These are phyloP conservation scores for Sphaerophoria taeniata DNA, from an alignment of 2,888 invertebrate species.

Conservation along the genomic window DNA sequence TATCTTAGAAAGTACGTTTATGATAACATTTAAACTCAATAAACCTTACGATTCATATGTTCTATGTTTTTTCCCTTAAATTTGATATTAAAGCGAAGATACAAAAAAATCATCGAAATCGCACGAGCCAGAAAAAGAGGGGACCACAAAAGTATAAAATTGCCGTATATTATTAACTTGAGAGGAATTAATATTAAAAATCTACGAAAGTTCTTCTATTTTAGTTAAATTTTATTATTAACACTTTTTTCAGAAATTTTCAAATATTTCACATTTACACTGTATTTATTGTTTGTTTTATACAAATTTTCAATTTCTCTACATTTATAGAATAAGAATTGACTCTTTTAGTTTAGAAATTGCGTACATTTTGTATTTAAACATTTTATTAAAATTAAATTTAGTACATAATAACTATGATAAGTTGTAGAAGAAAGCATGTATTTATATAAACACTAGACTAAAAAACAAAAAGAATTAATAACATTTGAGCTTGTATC, in stretches of 20 bases:
- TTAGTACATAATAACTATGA: slow-evolving; percentile 57
- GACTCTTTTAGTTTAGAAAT: slow-evolving; percentile 83
- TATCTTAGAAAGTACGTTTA: too few species aligned
- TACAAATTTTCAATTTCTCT: slow-evolving; percentile 77
- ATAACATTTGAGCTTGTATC: neutral
- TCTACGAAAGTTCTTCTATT: slow-evolving; percentile 23
- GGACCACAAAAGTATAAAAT: too few species aligned
- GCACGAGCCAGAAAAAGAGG: too few species aligned
- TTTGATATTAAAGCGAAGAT: too few species aligned
- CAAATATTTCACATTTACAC: slow-evolving; percentile 63
- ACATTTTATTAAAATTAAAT: slow-evolving; percentile 50
- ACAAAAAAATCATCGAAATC: too few species aligned
- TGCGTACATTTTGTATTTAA: slow-evolving; percentile 80
- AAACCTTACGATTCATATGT: too few species aligned
- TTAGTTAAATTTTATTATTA: slow-evolving; percentile 17
- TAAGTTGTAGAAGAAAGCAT: slow-evolving; percentile 27
- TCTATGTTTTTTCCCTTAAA: too few species aligned
- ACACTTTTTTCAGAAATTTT: slow-evolving; percentile 51
- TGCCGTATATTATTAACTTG: neutral
- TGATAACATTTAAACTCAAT: too few species aligned
- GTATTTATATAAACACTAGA: neutral
- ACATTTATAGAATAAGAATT: slow-evolving; percentile 83
- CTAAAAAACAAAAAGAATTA: too few species aligned
- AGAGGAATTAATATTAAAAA: slow-evolving; percentile 18
- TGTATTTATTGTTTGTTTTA: slow-evolving; percentile 60